A percentile compares a stretch with the other conserved stretches of the same genome.
These are phyloP conservation scores for Notoglanidium macrostoma DNA, from an alignment of 2,797 vertebrate species.

Conservation along the genomic window DNA sequence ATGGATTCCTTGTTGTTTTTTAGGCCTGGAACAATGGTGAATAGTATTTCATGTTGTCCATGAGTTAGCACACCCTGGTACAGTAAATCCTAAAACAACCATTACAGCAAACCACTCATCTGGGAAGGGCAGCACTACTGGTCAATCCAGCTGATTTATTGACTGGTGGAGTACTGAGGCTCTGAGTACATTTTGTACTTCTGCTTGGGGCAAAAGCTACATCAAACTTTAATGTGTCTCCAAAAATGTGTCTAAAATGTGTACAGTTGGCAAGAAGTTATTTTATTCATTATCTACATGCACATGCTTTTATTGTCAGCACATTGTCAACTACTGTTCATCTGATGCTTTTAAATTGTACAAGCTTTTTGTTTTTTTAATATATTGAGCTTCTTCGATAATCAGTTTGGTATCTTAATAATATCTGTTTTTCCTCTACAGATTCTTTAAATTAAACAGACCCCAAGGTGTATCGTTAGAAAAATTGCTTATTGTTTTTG, in stretches of 20 bases:
- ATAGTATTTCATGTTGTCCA: background rate
- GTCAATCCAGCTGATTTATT: conserved; percentile 7
- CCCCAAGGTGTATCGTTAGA: conserved; percentile 1
- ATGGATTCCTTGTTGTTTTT: background rate
- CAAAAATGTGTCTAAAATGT: background rate
- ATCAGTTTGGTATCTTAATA: conserved; percentile 6
- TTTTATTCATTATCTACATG: conserved; percentile 5
- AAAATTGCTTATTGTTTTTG: conserved; percentile 3
- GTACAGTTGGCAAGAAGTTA: background rate
- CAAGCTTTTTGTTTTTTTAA: background rate
- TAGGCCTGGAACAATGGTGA: background rate
- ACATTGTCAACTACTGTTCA: background rate
- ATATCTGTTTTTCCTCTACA: background rate
- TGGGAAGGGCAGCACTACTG: conserved; percentile 2
- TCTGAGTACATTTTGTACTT: background rate
- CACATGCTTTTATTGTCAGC: background rate
- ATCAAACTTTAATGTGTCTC: background rate
- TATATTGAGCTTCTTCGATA: background rate
- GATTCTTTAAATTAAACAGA: background rate
- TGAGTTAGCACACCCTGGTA: background rate
- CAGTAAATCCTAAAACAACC: background rate
- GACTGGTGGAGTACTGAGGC: background rate
- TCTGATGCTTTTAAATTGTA: background rate
- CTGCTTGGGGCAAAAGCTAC: background rate
- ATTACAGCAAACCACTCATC: background rate